Evolutionary conservation across 2,113 vertebrate genomes (phyloP).

Genomic region (Piprites chloris): DNA sequence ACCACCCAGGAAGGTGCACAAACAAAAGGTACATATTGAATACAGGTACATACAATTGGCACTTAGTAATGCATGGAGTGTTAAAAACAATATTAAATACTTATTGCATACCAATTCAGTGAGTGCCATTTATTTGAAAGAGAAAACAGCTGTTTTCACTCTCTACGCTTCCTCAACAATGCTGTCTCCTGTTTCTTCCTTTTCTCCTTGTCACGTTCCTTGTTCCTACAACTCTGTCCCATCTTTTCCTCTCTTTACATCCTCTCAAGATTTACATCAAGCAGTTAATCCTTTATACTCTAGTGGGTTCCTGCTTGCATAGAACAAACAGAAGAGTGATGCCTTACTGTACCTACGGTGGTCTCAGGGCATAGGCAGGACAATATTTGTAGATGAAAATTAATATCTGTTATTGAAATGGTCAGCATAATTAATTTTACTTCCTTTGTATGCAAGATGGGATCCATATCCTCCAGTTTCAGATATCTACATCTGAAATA

Average conservation of each 20-base stretch:
- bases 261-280: background rate
- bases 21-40: background rate
- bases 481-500: background rate
- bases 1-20: background rate
- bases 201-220: background rate
- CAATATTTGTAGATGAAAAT: background rate
- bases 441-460: background rate
- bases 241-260: background rate
- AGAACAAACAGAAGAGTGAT: background rate
- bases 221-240: background rate
- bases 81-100: background rate
- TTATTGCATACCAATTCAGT: background rate
- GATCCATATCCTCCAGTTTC: conserved; percentile 9
- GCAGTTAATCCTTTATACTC: background rate
- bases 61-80: background rate
- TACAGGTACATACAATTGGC: background rate
- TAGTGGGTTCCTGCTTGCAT: background rate
- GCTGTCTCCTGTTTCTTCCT: background rate
- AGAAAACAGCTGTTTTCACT: background rate
- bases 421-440: background rate
- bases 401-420: background rate
- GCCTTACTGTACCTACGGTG: background rate
- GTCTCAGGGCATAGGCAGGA: background rate
- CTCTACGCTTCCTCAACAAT: background rate
- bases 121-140: background rate